phyloP scores from a whole-genome alignment of 1,140 invertebrate genomes.

The Phortica variegata region DNA sequence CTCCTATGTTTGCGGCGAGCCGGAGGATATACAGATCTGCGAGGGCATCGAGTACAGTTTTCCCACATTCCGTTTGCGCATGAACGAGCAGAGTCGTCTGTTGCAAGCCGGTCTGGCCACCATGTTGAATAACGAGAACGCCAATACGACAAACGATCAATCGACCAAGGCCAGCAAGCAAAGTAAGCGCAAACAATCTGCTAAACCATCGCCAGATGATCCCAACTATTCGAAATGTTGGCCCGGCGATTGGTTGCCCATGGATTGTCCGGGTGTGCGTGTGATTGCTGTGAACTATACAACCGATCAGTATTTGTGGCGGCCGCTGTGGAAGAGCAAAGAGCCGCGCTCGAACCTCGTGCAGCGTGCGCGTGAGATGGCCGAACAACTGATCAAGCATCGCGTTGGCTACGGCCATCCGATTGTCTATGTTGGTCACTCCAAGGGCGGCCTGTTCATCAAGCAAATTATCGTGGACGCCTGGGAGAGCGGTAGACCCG shows the following conservation, averaged over 20 bases:
- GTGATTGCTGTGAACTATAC: constrained; percentile 72
- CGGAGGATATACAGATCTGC: constrained; percentile 41
- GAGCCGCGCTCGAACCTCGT: constrained; percentile 64
- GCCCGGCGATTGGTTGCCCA: constrained; percentile 69
- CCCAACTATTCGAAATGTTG: constrained; percentile 65
- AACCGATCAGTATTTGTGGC: constrained; percentile 69
- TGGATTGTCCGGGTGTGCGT: constrained; percentile 67
- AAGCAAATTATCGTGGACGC: constrained; percentile 68
- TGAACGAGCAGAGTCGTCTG: constrained; percentile 37
- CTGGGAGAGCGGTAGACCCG: constrained; percentile 57
- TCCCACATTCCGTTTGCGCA: constrained; percentile 47
- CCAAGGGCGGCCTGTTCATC: constrained; percentile 71
- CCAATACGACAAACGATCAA: background rate
- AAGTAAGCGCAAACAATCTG: constrained; percentile 3
- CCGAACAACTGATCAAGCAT: constrained; percentile 61
- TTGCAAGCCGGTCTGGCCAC: constrained; percentile 36
- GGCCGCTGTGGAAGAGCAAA: constrained; percentile 68
- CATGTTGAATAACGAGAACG: constrained; percentile 19
- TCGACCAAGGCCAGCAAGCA: constrained; percentile 12
- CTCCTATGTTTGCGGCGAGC: constrained; percentile 41
- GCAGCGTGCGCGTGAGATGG: constrained; percentile 68
- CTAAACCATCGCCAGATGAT: constrained; percentile 37
- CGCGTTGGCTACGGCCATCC: constrained; percentile 64
- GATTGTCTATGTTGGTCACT: constrained; percentile 72
- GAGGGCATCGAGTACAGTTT: constrained; percentile 53